A percentile compares a stretch with the other conserved stretches of the same genome.
Conservation (phyloP, 2,888 invertebrate genomes). For the Erynnis tages region DNA sequence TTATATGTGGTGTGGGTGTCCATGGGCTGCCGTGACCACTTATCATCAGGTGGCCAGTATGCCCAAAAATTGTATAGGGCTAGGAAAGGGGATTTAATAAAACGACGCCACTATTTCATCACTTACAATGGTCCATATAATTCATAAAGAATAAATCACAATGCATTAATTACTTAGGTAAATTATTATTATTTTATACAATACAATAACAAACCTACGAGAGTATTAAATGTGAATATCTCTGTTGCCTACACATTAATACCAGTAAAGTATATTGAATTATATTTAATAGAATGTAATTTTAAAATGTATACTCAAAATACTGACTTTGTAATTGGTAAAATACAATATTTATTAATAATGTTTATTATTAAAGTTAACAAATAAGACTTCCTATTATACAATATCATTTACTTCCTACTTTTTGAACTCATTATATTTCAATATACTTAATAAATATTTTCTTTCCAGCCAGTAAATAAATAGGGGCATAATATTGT, state of each 20-base stretch:
- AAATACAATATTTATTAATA: conserved; percentile 5
- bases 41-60: no score
- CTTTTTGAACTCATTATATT: no score
- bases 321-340: conserved; percentile 29
- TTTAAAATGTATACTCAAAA: conserved; percentile 22
- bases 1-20: no score
- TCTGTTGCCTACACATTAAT: conserved; percentile 37
- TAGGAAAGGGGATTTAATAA: conserved; percentile 39
- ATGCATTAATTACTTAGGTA: conserved; percentile 56
- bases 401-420: no score
- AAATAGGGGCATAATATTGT: no score
- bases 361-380: no score
- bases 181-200: conserved; percentile 51
- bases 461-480: no score
- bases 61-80: no score
- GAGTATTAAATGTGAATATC: conserved; percentile 58
- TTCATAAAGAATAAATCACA: conserved; percentile 77
- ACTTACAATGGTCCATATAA: conserved; percentile 76
- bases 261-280: conserved; percentile 38
- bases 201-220: conserved; percentile 51
- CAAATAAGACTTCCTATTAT: no score
- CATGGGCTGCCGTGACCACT: no score
- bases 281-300: not conserved
- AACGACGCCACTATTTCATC: conserved; percentile 46
- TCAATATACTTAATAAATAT: no score